Percentiles rank a stretch among this genome's conserved stretches.
Conservation (phyloP, 2,888 invertebrate species). For the Germaria angustata region DNA sequence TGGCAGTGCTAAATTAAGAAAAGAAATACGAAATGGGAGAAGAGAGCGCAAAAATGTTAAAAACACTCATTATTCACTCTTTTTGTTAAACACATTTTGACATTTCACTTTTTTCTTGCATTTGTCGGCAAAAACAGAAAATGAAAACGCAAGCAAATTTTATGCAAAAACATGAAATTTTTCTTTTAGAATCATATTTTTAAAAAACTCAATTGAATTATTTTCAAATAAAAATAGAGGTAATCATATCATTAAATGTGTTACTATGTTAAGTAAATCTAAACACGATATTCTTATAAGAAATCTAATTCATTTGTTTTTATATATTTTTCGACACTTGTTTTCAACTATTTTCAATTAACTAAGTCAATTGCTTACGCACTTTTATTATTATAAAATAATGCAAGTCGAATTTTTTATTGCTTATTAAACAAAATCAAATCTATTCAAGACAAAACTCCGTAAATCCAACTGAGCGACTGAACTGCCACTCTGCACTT, state of each 20-base stretch:
- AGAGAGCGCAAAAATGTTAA: background rate
- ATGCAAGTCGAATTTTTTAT: background rate
- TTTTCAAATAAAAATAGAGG: background rate
- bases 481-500: constrained; percentile 73
- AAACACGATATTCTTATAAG: constrained; percentile 3
- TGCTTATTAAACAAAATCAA: constrained; percentile 24
- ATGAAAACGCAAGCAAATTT: constrained; percentile 61
- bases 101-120: constrained; percentile 58
- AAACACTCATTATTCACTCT: constrained; percentile 28
- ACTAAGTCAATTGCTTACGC: constrained; percentile 1
- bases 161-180: constrained; percentile 47
- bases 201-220: background rate
- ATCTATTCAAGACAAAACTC: constrained; percentile 35
- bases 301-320: background rate
- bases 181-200: constrained; percentile 20
- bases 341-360: background rate
- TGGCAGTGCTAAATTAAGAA: constrained; percentile 31
- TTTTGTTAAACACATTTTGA: constrained; percentile 48
- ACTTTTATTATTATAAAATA: constrained; percentile 30
- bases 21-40: background rate
- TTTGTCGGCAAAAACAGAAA: constrained; percentile 55
- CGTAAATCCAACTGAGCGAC: constrained; percentile 68
- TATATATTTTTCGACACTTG: background rate
- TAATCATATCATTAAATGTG: too few relatives aligned
- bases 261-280: too few relatives aligned